phyloP scores from a whole-genome alignment of 2,113 vertebrate species.

The Marcusenius ussheri region DNA sequence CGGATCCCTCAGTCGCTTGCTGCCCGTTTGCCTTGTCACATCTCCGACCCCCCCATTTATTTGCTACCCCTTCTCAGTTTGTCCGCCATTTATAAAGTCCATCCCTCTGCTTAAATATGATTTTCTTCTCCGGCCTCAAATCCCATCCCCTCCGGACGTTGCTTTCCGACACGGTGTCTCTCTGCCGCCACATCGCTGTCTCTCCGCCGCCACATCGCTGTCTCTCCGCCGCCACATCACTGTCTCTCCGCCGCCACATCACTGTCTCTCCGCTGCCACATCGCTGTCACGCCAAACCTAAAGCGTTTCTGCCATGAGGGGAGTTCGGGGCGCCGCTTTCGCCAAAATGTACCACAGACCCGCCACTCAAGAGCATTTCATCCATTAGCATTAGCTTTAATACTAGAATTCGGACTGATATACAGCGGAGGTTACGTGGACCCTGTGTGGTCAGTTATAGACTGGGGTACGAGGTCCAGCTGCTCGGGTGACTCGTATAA shows the following conservation, averaged over 20 bases:
- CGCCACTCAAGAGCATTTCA: background rate
- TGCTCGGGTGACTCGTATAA: background rate
- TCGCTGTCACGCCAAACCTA: background rate
- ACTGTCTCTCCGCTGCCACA: constrained; percentile 18
- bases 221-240: too few species aligned
- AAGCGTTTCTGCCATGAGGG: background rate
- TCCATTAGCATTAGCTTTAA: background rate
- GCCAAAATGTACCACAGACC: background rate
- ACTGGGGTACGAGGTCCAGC: background rate
- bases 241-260: too few species aligned
- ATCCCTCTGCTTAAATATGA: background rate
- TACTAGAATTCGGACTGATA: background rate
- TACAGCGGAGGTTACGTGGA: background rate
- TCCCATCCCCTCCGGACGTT: background rate
- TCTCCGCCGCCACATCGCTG: too few species aligned
- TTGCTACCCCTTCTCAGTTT: background rate
- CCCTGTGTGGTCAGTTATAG: background rate
- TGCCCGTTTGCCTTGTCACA: background rate
- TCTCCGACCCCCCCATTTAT: background rate
- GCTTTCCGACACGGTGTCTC: constrained; percentile 1
- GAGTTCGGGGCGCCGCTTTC: background rate
- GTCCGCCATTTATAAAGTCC: background rate
- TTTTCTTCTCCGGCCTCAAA: background rate
- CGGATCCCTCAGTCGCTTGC: background rate
- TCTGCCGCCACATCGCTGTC: background rate